Evolutionary conservation across 1,140 invertebrate species (phyloP).

Genomic region (Platyscapa corneri): DNA sequence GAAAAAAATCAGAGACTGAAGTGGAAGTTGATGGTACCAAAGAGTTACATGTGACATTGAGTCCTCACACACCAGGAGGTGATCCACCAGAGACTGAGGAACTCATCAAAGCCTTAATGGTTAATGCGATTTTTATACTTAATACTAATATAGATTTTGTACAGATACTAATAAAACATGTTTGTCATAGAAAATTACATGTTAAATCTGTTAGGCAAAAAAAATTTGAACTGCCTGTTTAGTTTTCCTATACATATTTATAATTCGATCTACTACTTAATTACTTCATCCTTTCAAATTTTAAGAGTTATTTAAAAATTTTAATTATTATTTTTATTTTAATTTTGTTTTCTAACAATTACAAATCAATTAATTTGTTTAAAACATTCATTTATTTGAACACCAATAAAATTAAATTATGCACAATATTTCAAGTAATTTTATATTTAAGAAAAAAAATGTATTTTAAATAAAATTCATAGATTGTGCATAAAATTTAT

Average conservation of each 20-base stretch:
- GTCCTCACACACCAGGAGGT: slow-evolving; percentile 84
- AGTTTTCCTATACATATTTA: slow-evolving; percentile 25
- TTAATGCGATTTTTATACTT: slow-evolving; percentile 65
- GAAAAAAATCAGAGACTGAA: slow-evolving; percentile 76
- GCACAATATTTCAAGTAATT: neutral
- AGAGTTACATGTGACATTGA: slow-evolving; percentile 83
- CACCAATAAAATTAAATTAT: neutral
- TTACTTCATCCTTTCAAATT: neutral
- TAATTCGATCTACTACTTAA: neutral
- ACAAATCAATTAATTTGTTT: neutral
- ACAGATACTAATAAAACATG: slow-evolving; percentile 31
- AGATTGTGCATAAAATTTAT: no score
- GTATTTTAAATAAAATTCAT: no score
- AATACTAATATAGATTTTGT: slow-evolving; percentile 40
- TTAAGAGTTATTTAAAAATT: neutral
- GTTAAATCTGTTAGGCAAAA: slow-evolving; percentile 58
- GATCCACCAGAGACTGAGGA: slow-evolving; percentile 93
- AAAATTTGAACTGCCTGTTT: slow-evolving; percentile 15
- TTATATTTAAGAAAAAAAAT: neutral
- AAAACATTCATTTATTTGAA: neutral
- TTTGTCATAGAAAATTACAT: slow-evolving; percentile 59
- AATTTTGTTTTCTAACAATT: neutral
- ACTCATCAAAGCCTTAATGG: slow-evolving; percentile 84
- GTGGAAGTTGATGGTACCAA: slow-evolving; percentile 82
- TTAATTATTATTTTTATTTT: neutral